Evolutionary conservation across 1,140 invertebrate species (phyloP).

Genomic region (Plodia interpunctella): DNA sequence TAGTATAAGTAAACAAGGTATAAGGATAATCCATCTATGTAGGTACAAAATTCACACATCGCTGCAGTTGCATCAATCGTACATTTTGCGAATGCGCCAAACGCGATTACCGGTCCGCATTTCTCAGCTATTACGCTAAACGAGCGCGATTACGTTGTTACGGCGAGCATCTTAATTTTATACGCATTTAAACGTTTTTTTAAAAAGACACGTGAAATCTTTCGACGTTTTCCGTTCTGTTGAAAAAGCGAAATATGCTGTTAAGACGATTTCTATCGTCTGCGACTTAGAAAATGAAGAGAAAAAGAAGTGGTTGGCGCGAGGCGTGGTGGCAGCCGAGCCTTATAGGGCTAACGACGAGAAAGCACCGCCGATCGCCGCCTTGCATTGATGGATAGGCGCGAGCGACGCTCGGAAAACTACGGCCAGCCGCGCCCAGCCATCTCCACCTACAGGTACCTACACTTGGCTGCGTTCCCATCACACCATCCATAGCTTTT

Average conservation of each 20-base stretch:
- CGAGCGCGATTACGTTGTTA: constrained; percentile 49
- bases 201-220: constrained; percentile 38
- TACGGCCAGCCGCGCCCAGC: constrained; percentile 19
- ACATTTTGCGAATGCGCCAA: constrained; percentile 50
- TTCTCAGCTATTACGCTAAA: constrained; percentile 56
- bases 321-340: constrained; percentile 62
- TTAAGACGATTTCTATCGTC: constrained; percentile 67
- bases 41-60: neutral
- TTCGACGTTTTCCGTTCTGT: constrained; percentile 43
- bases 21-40: neutral
- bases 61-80: constrained; percentile 21
- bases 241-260: constrained; percentile 61
- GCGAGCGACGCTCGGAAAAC: constrained; percentile 30
- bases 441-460: neutral
- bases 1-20: too few relatives aligned
- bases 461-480: neutral
- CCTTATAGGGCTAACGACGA: constrained; percentile 76
- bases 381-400: constrained; percentile 62
- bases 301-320: constrained; percentile 68
- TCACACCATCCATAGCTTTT: neutral
- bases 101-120: constrained; percentile 38
- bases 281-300: constrained; percentile 71
- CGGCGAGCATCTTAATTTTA: constrained; percentile 46
- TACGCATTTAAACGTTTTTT: constrained; percentile 36
- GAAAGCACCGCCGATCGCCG: constrained; percentile 67